Evolutionary conservation across 2,888 invertebrate genomes (phyloP), one percentile per base, ranked within the genome.

Genomic region (Tricholauxania praeusta): DNA sequence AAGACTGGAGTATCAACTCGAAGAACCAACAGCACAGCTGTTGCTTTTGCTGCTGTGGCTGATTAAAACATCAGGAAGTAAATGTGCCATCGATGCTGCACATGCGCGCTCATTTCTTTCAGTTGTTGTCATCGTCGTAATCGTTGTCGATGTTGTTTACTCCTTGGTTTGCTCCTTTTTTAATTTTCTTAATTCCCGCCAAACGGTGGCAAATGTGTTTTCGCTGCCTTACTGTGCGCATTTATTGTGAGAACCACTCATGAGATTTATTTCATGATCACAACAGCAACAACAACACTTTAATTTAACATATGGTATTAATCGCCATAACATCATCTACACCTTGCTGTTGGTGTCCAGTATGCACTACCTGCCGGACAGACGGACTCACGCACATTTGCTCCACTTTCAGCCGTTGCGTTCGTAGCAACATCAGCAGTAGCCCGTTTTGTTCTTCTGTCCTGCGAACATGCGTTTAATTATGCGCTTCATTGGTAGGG

Each of bases 21-120:
- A 39, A 39, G 39, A 39, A 10, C 39, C 39, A 68, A 17, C 59
- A 67, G 12, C 67, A n/a, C 65, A 22, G 32, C 65, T 19, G 62
- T 39, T n/a, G 63, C 15, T 28, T 7, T 39, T 19, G 49, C 63
- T 57, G 60, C 60, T 76, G 79, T 62, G 14, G 70, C 81, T 80
- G 82, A 82, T 82, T 82, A 82, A 82, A 81, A 80, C 80, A 82
- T 81, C 82, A 80, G 79, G 72, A 74, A 73, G 60, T 73, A 59
- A 63, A 51, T 49, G 52, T n/a, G 59, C 59, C 3, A n/a, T 22
- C 14, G 65, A 22, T 15, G 52, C 49, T 22, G 17, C 49, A 39
- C 39, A 39, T 39, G 39, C 39, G 39, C 39, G 10, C 8, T 39
- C 39, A 51, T 14, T 49, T 14, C 55, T 49, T 49, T 49, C 51